These are phyloP conservation scores for Spatulosminthurus flaviceps DNA, from an alignment of 2,888 invertebrate species.

Conservation along the genomic window DNA sequence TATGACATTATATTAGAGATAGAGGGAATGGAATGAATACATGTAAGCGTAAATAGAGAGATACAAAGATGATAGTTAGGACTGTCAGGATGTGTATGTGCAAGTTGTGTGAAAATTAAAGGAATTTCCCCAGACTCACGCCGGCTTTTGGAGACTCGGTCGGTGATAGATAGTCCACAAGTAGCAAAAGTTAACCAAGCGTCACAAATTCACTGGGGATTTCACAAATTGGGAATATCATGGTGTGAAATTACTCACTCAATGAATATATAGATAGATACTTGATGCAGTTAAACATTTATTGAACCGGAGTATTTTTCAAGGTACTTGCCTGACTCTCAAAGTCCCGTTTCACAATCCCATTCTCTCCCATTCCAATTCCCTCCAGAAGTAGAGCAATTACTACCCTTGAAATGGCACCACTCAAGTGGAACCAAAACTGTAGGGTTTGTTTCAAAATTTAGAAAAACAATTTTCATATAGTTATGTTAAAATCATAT, in stretches of 20 bases:
- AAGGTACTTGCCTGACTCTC: background rate
- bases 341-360: background rate
- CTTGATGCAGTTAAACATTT: conserved; percentile 19
- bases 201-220: conserved; percentile 24
- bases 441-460: too few species aligned
- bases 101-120: conserved; percentile 26
- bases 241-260: conserved; percentile 30
- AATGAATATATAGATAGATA: conserved; percentile 2
- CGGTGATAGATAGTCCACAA: conserved; percentile 17
- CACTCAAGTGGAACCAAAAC: too few species aligned
- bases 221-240: conserved; percentile 27
- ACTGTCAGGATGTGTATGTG: background rate
- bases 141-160: background rate
- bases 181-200: conserved; percentile 26
- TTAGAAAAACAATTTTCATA: too few species aligned
- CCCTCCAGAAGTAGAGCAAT: too few species aligned
- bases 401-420: too few species aligned
- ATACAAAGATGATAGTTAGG: background rate
- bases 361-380: background rate
- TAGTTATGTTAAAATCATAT: too few species aligned
- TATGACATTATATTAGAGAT: too few species aligned
- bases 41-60: too few species aligned
- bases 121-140: conserved; percentile 15
- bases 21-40: background rate
- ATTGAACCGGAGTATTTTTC: background rate